A percentile compares a stretch with the other conserved stretches of the same genome.
Conservation (phyloP, 1,140 invertebrate genomes). For the Drosophila kikkawai region DNA sequence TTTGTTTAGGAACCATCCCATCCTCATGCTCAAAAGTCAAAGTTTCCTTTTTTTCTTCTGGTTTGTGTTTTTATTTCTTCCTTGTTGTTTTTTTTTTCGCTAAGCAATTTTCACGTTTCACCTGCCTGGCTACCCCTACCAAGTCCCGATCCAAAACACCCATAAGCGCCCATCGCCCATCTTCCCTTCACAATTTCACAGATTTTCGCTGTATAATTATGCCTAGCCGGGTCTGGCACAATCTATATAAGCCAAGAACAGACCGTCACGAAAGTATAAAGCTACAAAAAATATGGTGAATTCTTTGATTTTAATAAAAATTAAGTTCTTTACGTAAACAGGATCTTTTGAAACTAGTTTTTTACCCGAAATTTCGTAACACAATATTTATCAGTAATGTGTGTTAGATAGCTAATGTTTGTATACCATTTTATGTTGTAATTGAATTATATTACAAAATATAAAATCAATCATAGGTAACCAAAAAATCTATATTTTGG, state of each 20-base stretch:
- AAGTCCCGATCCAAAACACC: slow-evolving; percentile 7
- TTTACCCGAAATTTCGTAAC: too few species aligned
- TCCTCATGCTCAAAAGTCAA: slow-evolving; percentile 37
- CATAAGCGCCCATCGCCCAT: slow-evolving; percentile 2
- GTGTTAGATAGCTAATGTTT: too few species aligned
- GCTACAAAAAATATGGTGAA: too few species aligned
- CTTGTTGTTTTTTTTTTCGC: slow-evolving; percentile 27
- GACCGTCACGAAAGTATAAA: slow-evolving; percentile 22
- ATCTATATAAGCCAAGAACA: slow-evolving; percentile 11
- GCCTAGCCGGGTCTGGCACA: slow-evolving; percentile 29
- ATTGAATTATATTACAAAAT: too few species aligned
- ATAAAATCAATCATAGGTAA: too few species aligned
- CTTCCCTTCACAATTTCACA: slow-evolving; percentile 30
- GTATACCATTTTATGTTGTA: too few species aligned
- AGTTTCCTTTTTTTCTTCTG: slow-evolving; percentile 36
- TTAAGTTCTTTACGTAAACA: neutral
- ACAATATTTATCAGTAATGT: neutral
- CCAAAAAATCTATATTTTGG: too few species aligned
- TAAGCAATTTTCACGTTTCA: slow-evolving; percentile 56
- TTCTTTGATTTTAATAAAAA: neutral
- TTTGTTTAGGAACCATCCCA: slow-evolving; percentile 70
- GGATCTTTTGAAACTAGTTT: neutral
- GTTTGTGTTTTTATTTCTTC: slow-evolving; percentile 33
- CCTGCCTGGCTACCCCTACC: slow-evolving; percentile 17
- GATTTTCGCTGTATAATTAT: slow-evolving; percentile 62